Base-by-base conservation (phyloP, 2,888 invertebrate species). In the Oxytorus armatus region DNA sequence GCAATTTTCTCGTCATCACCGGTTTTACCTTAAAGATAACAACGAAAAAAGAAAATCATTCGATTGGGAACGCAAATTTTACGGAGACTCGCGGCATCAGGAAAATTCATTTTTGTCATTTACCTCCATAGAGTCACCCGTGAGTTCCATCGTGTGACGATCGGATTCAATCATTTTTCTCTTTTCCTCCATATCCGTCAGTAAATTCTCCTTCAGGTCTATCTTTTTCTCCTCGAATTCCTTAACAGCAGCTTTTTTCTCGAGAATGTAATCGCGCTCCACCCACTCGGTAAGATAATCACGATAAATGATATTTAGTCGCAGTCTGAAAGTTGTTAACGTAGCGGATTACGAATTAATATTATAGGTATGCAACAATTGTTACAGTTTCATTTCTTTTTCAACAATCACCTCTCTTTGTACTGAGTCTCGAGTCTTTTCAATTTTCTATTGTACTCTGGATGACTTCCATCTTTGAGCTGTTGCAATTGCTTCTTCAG, bases 211-310 rank as follows among this genome's bases (percentile, higher is more conserved):
- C 86, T 96, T 95, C 16, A 98, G 92, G 90, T 98, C 98, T 83
- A 97, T 94, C 92, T 98, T 98, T 92, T 98, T 98, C 88, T 99
- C 98, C 88, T 98, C 98, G 92, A 97, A 98, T 89, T 99, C 98
- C 90, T 97, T 97, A 0, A 95, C 96, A 0, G 98, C 96, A 8
- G 96, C 96, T 90, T 96, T 96, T 89, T 97, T 97, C 89, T 99
- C 98, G 42, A 95, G 94, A 82, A 96, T 93, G 88, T 96, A 98
- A 88, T 98, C 98, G 76, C 95, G 94, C 86, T 98, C 98, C 0
- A 97, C 96, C 85, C 96, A 96, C 83, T 98, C 97, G 51, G 95
- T 94, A 93, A 98, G 94, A 88, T 97, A 96, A 83, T 97, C 97
- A 83, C 95, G 94, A 92, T 94, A 95, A 86, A 97, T 95, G 87